phyloP scores from a whole-genome alignment of 2,797 vertebrate species.

The Myripristis murdjan region DNA sequence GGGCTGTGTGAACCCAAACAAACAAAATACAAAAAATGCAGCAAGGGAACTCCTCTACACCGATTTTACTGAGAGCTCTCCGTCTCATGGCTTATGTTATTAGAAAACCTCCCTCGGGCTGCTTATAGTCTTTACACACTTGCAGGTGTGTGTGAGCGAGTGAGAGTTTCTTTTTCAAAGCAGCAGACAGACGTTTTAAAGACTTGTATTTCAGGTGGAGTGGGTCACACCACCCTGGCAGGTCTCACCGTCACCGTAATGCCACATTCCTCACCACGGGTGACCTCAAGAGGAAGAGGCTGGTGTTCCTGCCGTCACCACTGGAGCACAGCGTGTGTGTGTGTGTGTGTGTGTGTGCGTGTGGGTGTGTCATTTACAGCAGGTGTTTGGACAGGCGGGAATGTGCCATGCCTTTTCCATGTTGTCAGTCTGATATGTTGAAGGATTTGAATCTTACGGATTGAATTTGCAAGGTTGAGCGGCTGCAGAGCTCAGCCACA shows the following conservation, averaged over 20 bases:
- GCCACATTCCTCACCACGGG: slow-evolving; percentile 55
- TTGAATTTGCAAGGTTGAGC: neutral
- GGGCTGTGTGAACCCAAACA: too few species aligned
- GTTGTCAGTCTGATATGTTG: neutral
- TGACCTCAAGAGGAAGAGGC: neutral
- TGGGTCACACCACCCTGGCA: slow-evolving; percentile 26
- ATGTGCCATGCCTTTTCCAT: neutral
- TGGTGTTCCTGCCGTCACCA: neutral
- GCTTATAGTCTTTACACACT: too few species aligned
- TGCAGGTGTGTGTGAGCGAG: neutral
- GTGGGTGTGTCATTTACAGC: slow-evolving; percentile 11
- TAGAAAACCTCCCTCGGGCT: neutral
- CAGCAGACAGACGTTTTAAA: neutral
- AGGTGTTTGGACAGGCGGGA: neutral
- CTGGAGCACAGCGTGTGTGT: slow-evolving; percentile 4
- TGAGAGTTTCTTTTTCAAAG: neutral
- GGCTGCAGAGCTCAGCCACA: neutral
- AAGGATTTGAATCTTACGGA: too few species aligned
- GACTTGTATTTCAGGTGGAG: slow-evolving; percentile 37
- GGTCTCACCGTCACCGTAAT: slow-evolving; percentile 16
- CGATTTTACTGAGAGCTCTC: too few species aligned
- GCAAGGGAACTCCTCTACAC: too few species aligned
- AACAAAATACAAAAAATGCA: too few species aligned
- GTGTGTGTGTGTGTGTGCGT: slow-evolving; percentile 2
- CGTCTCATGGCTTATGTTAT: neutral